phyloP scores from a whole-genome alignment of 2,113 vertebrate genomes.

The Lepisosteus oculatus region DNA sequence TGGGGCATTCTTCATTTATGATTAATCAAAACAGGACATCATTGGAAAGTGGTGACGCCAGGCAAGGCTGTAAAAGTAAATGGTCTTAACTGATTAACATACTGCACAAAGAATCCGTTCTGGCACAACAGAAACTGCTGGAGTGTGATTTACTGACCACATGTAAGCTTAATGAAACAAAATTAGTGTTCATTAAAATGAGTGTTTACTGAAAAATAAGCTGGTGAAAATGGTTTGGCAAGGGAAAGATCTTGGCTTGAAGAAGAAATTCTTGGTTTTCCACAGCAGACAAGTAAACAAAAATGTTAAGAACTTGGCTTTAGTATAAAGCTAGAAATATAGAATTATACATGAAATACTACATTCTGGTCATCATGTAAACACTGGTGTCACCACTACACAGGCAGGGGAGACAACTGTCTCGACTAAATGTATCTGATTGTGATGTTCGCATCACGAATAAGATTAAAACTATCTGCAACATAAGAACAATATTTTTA shows the following conservation, averaged over 20 bases:
- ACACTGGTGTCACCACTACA: slow-evolving; percentile 20
- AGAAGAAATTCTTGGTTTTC: slow-evolving; percentile 30
- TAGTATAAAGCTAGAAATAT: slow-evolving; percentile 28
- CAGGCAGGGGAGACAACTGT: background rate
- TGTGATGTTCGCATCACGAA: background rate
- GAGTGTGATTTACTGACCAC: slow-evolving; percentile 1
- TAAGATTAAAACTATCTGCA: too few species aligned
- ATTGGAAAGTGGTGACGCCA: background rate
- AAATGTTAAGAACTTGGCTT: slow-evolving; percentile 32
- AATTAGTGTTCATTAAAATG: slow-evolving; percentile 1
- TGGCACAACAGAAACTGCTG: background rate
- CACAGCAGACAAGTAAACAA: slow-evolving; percentile 26
- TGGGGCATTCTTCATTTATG: too few species aligned
- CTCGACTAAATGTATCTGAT: background rate
- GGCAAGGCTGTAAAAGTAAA: too few species aligned
- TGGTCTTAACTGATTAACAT: too few species aligned
- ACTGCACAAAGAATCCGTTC: background rate
- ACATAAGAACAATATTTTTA: too few species aligned
- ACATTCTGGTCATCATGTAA: slow-evolving; percentile 40
- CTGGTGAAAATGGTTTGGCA: slow-evolving; percentile 20
- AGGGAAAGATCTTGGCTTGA: slow-evolving; percentile 25
- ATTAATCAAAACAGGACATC: too few species aligned
- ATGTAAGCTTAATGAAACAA: slow-evolving; percentile 1
- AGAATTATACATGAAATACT: slow-evolving; percentile 30
- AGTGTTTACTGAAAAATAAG: slow-evolving; percentile 1